These are phyloP conservation scores for Cryptocheilus praepositus DNA, from an alignment of 2,888 invertebrate species.

Conservation along the genomic window DNA sequence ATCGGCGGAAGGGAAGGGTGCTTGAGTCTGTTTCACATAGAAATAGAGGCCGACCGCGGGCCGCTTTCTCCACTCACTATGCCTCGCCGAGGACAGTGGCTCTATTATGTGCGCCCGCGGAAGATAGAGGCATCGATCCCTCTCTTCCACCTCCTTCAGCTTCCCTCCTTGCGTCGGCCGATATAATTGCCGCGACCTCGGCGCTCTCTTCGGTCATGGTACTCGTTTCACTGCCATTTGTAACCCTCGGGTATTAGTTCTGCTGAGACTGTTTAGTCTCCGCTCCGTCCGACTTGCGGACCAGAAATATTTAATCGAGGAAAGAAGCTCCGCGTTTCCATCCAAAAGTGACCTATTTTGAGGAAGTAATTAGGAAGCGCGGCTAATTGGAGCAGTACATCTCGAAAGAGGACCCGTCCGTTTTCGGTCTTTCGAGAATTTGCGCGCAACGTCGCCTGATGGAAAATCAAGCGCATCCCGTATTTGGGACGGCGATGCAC, in stretches of 20 bases:
- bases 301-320: too few relatives aligned
- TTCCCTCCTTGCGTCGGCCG: constrained; percentile 9
- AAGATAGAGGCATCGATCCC: constrained; percentile 44
- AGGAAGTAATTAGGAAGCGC: too few relatives aligned
- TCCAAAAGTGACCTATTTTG: too few relatives aligned
- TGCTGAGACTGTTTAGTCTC: constrained; percentile 15
- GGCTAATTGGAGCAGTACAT: too few relatives aligned
- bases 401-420: too few relatives aligned
- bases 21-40: too few relatives aligned
- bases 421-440: too few relatives aligned
- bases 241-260: constrained; percentile 22
- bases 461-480: too few relatives aligned
- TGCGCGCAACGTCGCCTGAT: too few relatives aligned
- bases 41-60: constrained; percentile 8
- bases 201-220: constrained; percentile 19
- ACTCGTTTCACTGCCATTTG: constrained; percentile 26
- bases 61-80: constrained; percentile 33
- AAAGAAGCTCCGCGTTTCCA: too few relatives aligned
- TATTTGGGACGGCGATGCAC: too few relatives aligned
- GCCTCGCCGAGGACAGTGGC: constrained; percentile 8
- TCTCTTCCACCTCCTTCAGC: background rate
- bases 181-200: constrained; percentile 42
- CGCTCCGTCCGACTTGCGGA: constrained; percentile 4
- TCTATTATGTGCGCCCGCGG: constrained; percentile 23
- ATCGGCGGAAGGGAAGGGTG: too few relatives aligned